Conservation (phyloP, 2,888 invertebrate genomes). For the Tetropium fuscum region DNA sequence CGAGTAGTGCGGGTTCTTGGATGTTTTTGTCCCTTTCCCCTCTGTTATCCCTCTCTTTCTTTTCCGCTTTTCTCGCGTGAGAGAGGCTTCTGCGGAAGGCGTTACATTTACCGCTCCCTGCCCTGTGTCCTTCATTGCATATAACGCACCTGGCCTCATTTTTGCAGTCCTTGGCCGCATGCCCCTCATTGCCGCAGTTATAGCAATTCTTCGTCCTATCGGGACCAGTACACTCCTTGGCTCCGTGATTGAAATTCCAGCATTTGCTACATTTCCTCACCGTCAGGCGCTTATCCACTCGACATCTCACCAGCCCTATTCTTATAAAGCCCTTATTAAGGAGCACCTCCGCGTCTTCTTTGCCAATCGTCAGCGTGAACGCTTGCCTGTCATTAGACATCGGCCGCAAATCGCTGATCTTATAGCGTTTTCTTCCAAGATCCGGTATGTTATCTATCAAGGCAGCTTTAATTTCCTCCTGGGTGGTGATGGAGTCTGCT, state of each 20-base stretch:
- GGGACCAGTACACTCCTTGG: neutral
- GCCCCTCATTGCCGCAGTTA: neutral
- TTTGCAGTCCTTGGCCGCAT: neutral
- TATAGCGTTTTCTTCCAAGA: neutral
- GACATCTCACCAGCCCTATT: neutral
- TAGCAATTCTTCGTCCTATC: neutral
- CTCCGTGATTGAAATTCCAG: neutral
- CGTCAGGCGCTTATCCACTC: neutral
- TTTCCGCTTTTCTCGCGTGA: neutral
- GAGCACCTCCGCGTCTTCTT: neutral
- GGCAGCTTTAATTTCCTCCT: neutral
- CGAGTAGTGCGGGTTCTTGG: neutral
- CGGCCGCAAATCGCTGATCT: neutral
- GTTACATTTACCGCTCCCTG: neutral
- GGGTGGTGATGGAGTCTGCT: neutral
- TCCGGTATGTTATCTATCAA: neutral
- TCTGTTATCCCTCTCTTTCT: neutral
- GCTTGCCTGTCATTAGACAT: neutral
- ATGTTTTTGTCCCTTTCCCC: neutral
- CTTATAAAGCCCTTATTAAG: neutral
- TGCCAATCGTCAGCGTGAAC: neutral
- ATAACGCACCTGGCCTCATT: neutral
- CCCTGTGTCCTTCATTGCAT: neutral
- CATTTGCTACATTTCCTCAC: neutral
- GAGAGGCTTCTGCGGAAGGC: neutral